Evolutionary conservation across 2,113 vertebrate species (phyloP), one percentile per base, ranked within the genome.

Genomic region (Egretta garzetta): DNA sequence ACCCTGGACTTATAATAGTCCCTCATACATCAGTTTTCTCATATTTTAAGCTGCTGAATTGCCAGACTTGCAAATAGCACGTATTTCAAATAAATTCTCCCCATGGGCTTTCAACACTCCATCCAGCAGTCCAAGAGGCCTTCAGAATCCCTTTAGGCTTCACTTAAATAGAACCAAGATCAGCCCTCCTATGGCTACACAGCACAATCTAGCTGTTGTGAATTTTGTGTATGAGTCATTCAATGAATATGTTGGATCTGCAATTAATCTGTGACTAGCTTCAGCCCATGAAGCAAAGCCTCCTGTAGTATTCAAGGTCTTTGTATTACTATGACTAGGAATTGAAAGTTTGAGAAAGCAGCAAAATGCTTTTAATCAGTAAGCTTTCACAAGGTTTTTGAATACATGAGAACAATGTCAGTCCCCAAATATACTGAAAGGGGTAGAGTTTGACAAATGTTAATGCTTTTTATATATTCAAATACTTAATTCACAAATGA

Each of bases 391-490:
- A 49, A 74, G 50, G 13, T 55, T 89, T 96, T 84, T 86, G 33
- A 88, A 86, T 75, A 64, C 26, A 37, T 63, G 7, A 84, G 77
- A 84, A 95, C 22, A 89, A 80, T 56, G 75, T 83, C 60, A 88
- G 66, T 66, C 17, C 67, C 30, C 6, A n/a, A 64, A 90, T 63
- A 17, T 41, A 91, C 17, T 52, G 67, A 80, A 97, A 93, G 24
- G 21, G 21, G 14, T 41, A 67, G 32, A 88, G n/a, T 72, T 50
- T 75, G 82, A 72, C 19, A 76, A 76, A 88, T 35, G 23, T 32
- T 74, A 94, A 96, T 71, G 43, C 15, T 63, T 81, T 96, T 90
- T 91, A 62, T 88, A 41, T 84, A 90, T 96, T 88, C 85, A 97
- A 6, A 12, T 68, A 59, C 70, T 88, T 88, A 83, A 85, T 87